These are phyloP conservation scores for Catharus fuscescens DNA, from an alignment of 2,113 vertebrate species.

Conservation along the genomic window DNA sequence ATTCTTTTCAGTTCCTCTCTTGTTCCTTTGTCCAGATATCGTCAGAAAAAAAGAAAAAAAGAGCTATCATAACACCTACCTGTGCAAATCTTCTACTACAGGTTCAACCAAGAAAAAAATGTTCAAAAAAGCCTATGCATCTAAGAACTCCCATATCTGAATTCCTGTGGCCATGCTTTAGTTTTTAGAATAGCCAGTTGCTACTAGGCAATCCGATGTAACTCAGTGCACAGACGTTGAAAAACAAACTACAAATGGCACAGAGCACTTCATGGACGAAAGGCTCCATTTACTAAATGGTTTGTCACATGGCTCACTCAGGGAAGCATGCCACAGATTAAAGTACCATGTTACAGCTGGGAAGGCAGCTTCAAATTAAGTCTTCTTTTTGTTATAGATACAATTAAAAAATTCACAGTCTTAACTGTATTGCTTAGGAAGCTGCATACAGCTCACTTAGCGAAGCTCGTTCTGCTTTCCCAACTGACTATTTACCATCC, in stretches of 20 bases:
- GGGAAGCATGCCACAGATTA: not conserved
- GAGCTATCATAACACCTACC: not conserved
- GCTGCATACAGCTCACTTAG: not conserved
- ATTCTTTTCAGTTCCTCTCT: not conserved
- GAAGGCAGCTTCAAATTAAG: not conserved
- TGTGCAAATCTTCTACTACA: not conserved
- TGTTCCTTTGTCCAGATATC: not conserved
- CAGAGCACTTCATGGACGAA: not conserved
- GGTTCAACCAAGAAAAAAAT: not conserved
- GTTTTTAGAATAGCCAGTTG: not conserved
- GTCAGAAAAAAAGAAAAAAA: not conserved
- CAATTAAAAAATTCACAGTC: not conserved
- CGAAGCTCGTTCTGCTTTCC: not conserved
- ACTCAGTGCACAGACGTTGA: not conserved
- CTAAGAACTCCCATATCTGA: not conserved
- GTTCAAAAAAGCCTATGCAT: not conserved
- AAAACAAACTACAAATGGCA: not conserved
- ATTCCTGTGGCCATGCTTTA: not conserved
- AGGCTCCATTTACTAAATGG: not conserved
- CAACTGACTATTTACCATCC: not conserved
- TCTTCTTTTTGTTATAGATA: not conserved
- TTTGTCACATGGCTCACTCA: not conserved
- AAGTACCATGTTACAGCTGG: not conserved
- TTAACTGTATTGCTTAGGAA: not conserved
- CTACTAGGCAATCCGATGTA: not conserved